Evolutionary conservation across 2,888 invertebrate genomes (phyloP), one percentile per base, ranked within the genome.

Genomic region (Sepiola atlantica): DNA sequence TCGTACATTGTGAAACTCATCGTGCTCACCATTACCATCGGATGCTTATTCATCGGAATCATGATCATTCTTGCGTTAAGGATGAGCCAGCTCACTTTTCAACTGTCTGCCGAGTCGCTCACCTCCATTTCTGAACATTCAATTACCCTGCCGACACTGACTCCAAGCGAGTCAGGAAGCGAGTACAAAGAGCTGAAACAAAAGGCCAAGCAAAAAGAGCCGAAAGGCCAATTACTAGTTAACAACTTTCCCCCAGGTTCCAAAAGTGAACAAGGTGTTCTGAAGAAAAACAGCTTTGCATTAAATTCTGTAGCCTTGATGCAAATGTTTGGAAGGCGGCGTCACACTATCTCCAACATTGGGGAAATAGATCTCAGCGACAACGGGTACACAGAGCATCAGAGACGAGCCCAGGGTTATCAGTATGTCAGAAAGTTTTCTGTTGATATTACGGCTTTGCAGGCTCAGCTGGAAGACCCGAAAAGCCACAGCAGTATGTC

Each of bases 361-460:
- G 96, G 96, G 16, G 92, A 92, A 92, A 35, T 92, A 28, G 61
- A 45, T 45, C 45, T 45, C 2, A 35, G 91, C 35, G 96, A 96
- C 57, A 95, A 95, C 91, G 94, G 94, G 93, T 95, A 95, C 8
- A 94, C 96, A 45, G 96, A 96, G 57, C 94, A 95, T 0, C 94
- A 96, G 21, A 95, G 95, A 18, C 96, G 96, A 93, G 96, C 96
- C 4, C 96, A 96, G 94, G 96, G 96, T 55, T 97, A 97, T 95
- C 96, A 96, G 94, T 97, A 97, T 95, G 96, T 97, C 4, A 95
- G 97, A 55, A 97, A 97, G 95, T 97, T 97, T 95, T 97, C 97
- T 54, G 97, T 97, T 14, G 97, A 97, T 95, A 96, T 97, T 94
- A 96, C 96, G 92, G 97, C 97, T 12, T 95, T 97, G 77, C 97